These are phyloP conservation scores for Melanotaenia parkinsoni DNA, from an alignment of 2,797 vertebrate genomes.

Conservation along the genomic window DNA sequence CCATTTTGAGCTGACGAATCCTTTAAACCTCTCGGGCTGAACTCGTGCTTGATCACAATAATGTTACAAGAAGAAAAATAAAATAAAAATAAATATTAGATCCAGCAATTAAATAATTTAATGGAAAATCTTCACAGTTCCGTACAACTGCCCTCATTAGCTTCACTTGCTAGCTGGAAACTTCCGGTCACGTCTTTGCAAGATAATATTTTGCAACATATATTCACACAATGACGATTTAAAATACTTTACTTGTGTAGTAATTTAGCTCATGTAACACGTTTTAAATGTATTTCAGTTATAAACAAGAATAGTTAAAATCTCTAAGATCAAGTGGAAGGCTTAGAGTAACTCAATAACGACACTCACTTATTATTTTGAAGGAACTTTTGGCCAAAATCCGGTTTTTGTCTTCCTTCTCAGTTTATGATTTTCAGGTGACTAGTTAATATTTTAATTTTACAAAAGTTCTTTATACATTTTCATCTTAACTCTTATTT, in stretches of 20 bases:
- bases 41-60: background rate
- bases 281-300: background rate
- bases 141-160: background rate
- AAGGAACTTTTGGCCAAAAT: background rate
- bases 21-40: background rate
- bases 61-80: background rate
- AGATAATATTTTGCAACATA: conserved; percentile 26
- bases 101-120: background rate
- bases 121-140: too few species aligned
- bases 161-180: background rate
- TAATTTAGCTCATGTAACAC: background rate
- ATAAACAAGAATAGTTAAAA: background rate
- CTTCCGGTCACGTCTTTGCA: conserved; percentile 35
- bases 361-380: background rate
- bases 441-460: too few species aligned
- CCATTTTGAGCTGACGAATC: background rate
- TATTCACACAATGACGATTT: background rate
- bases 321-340: background rate
- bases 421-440: background rate
- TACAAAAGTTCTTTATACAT: too few species aligned
- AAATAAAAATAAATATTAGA: rapidly evolving
- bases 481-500: too few species aligned
- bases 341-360: background rate
- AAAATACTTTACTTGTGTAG: background rate
- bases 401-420: background rate